Conservation (phyloP, 2,797 vertebrate genomes). For the Apogon talboti region DNA sequence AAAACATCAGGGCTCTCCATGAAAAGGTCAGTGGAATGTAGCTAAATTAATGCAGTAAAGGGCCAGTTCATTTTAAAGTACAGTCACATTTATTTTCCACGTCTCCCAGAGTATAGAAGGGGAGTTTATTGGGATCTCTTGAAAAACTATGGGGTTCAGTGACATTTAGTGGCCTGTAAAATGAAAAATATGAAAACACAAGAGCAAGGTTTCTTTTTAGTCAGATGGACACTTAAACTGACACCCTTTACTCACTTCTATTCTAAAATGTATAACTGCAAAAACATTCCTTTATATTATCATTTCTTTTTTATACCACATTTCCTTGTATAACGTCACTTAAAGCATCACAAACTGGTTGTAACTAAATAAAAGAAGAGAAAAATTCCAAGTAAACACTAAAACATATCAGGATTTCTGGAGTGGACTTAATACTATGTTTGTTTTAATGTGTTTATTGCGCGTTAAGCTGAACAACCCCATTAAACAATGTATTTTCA, state of each 20-base stretch:
- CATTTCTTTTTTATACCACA: neutral
- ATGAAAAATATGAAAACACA: neutral
- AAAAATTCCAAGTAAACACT: neutral
- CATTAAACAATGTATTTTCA: neutral
- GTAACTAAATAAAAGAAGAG: neutral
- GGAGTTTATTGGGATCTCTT: constrained; percentile 1
- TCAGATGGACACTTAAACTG: neutral
- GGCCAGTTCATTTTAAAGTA: constrained; percentile 5
- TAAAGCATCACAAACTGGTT: neutral
- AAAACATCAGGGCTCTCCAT: neutral
- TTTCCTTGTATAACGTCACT: neutral
- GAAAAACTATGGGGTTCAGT: constrained; percentile 2
- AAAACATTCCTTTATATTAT: neutral
- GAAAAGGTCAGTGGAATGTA: neutral
- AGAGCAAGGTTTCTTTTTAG: neutral
- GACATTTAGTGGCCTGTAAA: constrained; percentile 3
- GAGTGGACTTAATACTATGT: neutral
- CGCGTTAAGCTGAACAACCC: neutral
- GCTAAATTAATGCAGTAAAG: neutral
- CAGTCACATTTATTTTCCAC: too few species aligned
- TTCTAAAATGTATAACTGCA: neutral
- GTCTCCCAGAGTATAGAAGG: too few species aligned
- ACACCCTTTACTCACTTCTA: too few species aligned
- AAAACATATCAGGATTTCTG: neutral
- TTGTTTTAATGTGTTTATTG: neutral